Base-by-base conservation (phyloP, 1,140 invertebrate genomes). In the Zophobas morio region DNA sequence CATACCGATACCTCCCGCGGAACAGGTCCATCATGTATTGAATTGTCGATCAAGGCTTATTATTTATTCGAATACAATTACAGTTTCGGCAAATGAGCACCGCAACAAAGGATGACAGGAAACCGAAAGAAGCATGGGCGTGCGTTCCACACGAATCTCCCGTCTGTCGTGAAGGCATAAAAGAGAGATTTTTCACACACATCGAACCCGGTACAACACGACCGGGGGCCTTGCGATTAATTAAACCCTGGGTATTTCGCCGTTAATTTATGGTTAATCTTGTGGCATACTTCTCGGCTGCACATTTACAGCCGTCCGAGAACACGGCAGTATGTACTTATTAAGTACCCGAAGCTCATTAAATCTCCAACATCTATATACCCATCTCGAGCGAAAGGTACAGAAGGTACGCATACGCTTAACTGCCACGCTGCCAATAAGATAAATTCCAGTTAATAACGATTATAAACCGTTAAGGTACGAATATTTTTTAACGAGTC, bases 31-130 rank as follows among this genome's bases (percentile, higher is more conserved):
- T 78, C 79, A 78, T 78, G 74, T 78, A 80, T 80, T 78, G 79
- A 80, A 80, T 80, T 80, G 79, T 80, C 79, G 77, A 80, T 80
- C 79, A 78, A 74, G 34, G 49, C 74, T 71, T 80, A 78, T 80
- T 80, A 75, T 80, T 80, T 78, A 80, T 80, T 80, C 79, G 79
- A 77, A 80, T 80, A 80, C 77, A 80, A 80, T 80, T 80, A 78
- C 76, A 77, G 77, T 78, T 80, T 78, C 79, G 79, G 79, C 79
- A 78, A 78, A 80, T 80, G 66, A 78, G 75, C 77, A 40, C 56
- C 42, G 57, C 63, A 76, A 80, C 77, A 80, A 80, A 80, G 79
- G 74, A 76, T 66, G 60, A 66, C 60, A 66, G 60, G 37, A 42
- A 40, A 42, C 60, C 60, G 60, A 66, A 66, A 66, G 60, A 66